Evolutionary conservation across 2,113 vertebrate genomes (phyloP).

Genomic region (Myocastor coypus): DNA sequence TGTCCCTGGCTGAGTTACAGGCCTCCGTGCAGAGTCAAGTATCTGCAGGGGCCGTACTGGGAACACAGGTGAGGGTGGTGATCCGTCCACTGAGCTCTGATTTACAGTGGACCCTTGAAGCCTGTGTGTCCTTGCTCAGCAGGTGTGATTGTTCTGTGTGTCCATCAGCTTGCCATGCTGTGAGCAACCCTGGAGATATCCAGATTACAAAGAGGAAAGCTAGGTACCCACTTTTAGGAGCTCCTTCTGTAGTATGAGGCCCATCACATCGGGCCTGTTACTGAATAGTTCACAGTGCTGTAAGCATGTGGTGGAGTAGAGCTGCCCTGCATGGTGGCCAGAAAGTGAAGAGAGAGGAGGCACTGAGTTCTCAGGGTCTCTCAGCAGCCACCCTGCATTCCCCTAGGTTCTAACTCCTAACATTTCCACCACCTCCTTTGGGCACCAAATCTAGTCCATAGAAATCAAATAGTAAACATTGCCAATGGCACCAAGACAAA

Average conservation of each 20-base stretch:
- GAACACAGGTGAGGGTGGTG: fast-evolving
- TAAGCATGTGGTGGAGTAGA: too few relatives aligned
- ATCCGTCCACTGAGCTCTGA: too few relatives aligned
- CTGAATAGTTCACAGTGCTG: background rate
- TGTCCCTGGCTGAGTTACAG: fast-evolving
- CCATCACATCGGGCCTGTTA: background rate
- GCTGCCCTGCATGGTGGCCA: too few relatives aligned
- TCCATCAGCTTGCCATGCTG: background rate
- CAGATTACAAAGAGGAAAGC: background rate
- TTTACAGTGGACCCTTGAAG: background rate
- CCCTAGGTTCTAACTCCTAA: background rate
- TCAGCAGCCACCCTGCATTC: background rate
- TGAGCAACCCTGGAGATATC: background rate
- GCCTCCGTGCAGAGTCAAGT: background rate
- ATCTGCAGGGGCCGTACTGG: background rate
- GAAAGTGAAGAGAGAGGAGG: background rate
- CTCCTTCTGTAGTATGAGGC: background rate
- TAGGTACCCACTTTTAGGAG: background rate
- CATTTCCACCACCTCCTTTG: background rate
- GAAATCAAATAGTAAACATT: background rate
- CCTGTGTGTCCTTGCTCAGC: fast-evolving
- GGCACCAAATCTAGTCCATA: background rate
- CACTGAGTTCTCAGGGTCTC: background rate
- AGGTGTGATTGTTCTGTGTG: fast-evolving
- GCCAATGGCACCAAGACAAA: background rate